phyloP scores from a whole-genome alignment of 1,140 invertebrate species.

The Subanguina moxae region DNA sequence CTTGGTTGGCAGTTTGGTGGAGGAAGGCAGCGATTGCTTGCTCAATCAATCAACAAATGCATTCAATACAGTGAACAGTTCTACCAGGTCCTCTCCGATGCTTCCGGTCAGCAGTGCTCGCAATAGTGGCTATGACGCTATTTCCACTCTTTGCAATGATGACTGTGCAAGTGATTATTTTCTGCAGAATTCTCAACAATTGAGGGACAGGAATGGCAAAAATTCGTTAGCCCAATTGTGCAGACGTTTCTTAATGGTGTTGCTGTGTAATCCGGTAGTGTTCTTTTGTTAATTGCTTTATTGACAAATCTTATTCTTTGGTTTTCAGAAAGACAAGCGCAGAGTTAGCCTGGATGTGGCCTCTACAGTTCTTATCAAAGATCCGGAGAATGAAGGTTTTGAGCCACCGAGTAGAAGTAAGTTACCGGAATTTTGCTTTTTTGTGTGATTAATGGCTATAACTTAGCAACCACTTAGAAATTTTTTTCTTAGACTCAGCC shows the following conservation, averaged over 20 bases:
- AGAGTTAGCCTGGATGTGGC: slow-evolving; percentile 55
- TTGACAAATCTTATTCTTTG: too few relatives aligned
- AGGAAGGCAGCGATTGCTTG: not conserved
- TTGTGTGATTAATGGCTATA: too few relatives aligned
- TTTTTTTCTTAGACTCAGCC: too few relatives aligned
- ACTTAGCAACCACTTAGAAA: too few relatives aligned
- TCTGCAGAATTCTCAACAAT: not conserved
- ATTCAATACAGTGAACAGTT: too few relatives aligned
- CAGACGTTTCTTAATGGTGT: slow-evolving; percentile 55
- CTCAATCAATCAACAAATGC: too few relatives aligned
- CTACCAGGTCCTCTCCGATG: too few relatives aligned
- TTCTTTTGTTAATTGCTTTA: not conserved
- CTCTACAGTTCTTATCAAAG: slow-evolving; percentile 56
- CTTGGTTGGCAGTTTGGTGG: slow-evolving; percentile 27
- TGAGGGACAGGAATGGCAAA: slow-evolving; percentile 49
- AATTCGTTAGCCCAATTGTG: slow-evolving; percentile 57
- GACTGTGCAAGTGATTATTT: not conserved
- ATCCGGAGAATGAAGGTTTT: slow-evolving; percentile 55
- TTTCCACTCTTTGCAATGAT: too few relatives aligned
- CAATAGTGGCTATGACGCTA: too few relatives aligned
- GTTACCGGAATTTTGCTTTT: not conserved
- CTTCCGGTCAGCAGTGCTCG: too few relatives aligned
- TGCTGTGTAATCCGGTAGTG: slow-evolving; percentile 55
- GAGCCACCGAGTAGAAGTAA: slow-evolving; percentile 52
- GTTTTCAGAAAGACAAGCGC: slow-evolving; percentile 42